Conservation (phyloP, 2,797 vertebrate species). For the Gambelia wislizenii region DNA sequence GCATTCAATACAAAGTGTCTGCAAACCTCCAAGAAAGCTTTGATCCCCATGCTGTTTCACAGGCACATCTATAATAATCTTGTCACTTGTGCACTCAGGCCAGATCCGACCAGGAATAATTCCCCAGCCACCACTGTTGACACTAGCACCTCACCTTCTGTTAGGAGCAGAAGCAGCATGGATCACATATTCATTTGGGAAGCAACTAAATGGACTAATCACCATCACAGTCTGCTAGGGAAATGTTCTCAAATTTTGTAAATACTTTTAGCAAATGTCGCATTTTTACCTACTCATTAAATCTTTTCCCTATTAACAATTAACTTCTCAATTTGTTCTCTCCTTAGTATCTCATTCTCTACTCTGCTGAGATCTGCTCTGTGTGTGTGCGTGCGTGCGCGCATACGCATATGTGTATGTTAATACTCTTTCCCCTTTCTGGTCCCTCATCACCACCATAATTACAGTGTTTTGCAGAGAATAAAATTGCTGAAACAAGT, state of each 20-base stretch:
- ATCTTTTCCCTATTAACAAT: not conserved
- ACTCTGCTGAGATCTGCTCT: not conserved
- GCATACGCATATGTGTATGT: too few relatives aligned
- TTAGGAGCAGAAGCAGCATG: not conserved
- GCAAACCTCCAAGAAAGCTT: not conserved
- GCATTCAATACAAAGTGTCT: not conserved
- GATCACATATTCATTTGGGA: not conserved
- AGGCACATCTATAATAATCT: not conserved
- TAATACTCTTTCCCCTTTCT: not conserved
- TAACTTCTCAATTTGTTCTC: not conserved
- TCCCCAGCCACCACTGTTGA: too few relatives aligned
- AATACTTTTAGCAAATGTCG: not conserved
- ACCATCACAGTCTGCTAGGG: not conserved
- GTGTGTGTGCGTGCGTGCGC: too few relatives aligned
- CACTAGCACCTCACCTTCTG: not conserved
- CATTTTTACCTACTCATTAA: not conserved
- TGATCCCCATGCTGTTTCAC: not conserved
- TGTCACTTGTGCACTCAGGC: not conserved
- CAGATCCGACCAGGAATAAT: not conserved
- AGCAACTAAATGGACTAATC: not conserved
- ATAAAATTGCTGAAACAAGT: not conserved
- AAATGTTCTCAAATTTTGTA: not conserved
- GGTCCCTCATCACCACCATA: not conserved
- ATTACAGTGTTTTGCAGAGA: not conserved
- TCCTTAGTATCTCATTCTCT: not conserved